Evolutionary conservation across 2,797 vertebrate species (phyloP).

Genomic region (Cheirogaleus major): DNA sequence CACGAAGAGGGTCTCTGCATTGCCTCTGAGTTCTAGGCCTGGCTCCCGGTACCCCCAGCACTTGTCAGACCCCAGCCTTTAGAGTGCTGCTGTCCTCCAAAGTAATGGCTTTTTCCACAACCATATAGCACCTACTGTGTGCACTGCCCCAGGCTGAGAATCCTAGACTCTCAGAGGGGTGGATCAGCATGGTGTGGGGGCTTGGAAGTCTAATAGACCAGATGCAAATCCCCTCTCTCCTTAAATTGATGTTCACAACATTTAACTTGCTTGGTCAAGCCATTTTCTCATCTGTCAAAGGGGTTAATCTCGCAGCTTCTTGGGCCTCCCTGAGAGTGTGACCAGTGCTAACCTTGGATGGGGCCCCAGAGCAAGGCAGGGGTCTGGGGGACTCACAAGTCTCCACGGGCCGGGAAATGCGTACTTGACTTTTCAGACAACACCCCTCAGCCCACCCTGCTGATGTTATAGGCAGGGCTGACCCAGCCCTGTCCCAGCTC

Average conservation of each 20-base stretch:
- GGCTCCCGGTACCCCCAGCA: neutral
- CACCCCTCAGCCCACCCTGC: neutral
- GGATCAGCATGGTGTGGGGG: too few relatives aligned
- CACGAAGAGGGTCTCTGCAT: neutral
- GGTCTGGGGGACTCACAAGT: neutral
- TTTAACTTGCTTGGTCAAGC: neutral
- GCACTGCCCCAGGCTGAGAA: neutral
- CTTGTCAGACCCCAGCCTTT: neutral
- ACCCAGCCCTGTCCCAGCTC: neutral
- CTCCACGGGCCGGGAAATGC: neutral
- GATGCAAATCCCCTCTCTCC: neutral
- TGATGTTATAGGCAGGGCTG: neutral
- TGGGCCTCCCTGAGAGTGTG: neutral
- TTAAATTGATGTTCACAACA: neutral
- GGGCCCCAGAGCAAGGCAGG: neutral
- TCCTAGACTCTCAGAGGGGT: neutral
- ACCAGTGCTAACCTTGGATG: neutral
- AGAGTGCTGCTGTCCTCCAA: neutral
- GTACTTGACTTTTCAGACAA: neutral
- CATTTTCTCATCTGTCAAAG: neutral
- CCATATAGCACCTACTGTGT: neutral
- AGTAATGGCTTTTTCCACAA: too few relatives aligned
- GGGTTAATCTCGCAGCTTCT: neutral
- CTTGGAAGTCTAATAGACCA: neutral
- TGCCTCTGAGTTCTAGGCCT: neutral